phyloP scores from a whole-genome alignment of 2,113 vertebrate genomes.

The Strix aluco region DNA sequence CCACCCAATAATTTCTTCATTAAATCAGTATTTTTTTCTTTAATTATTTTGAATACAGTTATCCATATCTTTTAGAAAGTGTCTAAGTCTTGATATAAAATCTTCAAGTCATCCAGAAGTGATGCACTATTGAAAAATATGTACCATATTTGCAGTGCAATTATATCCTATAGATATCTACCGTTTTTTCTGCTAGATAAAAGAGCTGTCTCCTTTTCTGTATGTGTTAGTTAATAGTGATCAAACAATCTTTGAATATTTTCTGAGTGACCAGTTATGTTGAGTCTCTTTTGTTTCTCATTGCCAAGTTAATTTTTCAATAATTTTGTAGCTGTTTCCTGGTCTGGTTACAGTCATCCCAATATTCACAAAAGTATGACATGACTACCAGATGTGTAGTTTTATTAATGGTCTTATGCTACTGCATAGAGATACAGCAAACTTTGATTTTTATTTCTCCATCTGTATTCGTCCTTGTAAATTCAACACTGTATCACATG shows the following conservation, averaged over 20 bases:
- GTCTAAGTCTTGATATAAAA: background rate
- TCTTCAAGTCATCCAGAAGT: background rate
- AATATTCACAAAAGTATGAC: background rate
- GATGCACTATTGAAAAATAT: background rate
- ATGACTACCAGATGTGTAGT: background rate
- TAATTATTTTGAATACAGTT: background rate
- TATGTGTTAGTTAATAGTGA: background rate
- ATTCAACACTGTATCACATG: background rate
- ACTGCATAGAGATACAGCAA: background rate
- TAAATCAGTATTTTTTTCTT: background rate
- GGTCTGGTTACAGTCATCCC: background rate
- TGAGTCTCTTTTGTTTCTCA: background rate
- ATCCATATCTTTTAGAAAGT: background rate
- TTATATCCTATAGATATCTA: background rate
- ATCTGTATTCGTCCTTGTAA: background rate
- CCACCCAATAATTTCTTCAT: background rate
- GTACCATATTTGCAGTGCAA: background rate
- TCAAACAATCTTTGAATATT: background rate
- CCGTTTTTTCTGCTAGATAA: background rate
- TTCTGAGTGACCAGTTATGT: background rate
- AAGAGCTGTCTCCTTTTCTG: background rate
- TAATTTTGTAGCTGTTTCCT: constrained; percentile 4
- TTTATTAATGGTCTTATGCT: background rate
- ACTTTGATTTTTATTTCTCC: background rate
- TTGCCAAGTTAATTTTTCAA: background rate